Conservation (phyloP, 37 sponge, comb jelly and placozoan species). For the Diacarnus erythraeanus region DNA sequence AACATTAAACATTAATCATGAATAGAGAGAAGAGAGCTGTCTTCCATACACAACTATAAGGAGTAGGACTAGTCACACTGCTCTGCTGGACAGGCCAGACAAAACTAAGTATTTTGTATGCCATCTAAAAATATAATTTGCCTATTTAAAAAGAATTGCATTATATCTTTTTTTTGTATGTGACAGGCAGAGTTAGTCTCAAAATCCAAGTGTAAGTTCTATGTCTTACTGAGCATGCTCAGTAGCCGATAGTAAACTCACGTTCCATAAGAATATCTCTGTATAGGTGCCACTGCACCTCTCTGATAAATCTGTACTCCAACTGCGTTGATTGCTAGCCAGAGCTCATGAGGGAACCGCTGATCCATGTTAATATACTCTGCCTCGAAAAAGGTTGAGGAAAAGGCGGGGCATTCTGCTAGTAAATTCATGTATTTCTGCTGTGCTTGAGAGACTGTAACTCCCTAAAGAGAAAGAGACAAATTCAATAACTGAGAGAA, state of each 20-base stretch:
- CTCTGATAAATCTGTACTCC: constrained; percentile 70
- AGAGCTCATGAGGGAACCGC: constrained; percentile 75
- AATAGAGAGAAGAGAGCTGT: too few species aligned
- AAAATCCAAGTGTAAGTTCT: background rate
- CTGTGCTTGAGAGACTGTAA: constrained; percentile 62
- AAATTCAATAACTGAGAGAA: too few species aligned
- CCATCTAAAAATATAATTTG: too few species aligned
- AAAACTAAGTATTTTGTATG: too few species aligned
- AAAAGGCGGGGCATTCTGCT: constrained; percentile 66
- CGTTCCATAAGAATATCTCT: constrained; percentile 60
- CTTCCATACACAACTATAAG: too few species aligned
- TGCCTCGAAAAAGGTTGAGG: constrained; percentile 79
- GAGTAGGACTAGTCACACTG: too few species aligned
- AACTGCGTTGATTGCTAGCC: constrained; percentile 65
- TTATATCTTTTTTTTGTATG: too few species aligned
- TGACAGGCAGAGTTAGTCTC: too few species aligned
- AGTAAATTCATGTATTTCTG: constrained; percentile 85
- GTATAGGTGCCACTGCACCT: constrained; percentile 59
- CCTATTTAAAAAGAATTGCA: too few species aligned
- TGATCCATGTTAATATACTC: constrained; percentile 71
- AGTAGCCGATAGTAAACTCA: constrained; percentile 19
- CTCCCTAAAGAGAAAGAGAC: constrained; percentile 49
- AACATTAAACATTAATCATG: too few species aligned
- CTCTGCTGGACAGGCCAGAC: too few species aligned
- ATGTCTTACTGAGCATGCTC: background rate